Percentiles rank a stretch among this genome's conserved stretches.
Evolutionary conservation across 2,888 invertebrate species (phyloP).

Genomic region (Seira sanloemensis): DNA sequence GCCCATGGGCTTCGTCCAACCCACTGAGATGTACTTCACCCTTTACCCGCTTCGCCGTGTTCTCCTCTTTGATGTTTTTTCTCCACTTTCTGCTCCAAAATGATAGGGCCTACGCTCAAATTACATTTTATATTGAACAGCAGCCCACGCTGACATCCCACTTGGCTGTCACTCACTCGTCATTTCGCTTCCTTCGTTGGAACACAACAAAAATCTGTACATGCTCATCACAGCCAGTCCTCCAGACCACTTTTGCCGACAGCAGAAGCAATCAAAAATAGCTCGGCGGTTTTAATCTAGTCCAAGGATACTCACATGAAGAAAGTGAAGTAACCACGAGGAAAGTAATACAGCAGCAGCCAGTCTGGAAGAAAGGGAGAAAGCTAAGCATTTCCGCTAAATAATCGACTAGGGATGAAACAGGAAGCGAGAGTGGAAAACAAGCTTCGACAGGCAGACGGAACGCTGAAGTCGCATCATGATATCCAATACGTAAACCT

Average conservation of each 20-base stretch:
- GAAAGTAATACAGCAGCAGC: too few species aligned
- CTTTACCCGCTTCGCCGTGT: too few species aligned
- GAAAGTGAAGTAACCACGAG: too few species aligned
- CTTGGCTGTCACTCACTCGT: background rate
- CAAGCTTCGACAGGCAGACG: background rate
- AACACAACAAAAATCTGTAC: background rate
- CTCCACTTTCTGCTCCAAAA: too few species aligned
- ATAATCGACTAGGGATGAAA: background rate
- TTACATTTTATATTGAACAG: too few species aligned
- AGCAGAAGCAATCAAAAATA: background rate
- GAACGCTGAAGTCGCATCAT: slow-evolving; percentile 17
- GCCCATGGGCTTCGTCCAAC: background rate
- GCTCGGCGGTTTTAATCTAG: too few species aligned
- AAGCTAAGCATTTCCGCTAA: too few species aligned
- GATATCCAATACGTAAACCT: background rate
- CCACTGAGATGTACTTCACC: too few species aligned
- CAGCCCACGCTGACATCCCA: background rate
- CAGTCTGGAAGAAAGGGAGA: too few species aligned
- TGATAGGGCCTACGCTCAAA: too few species aligned
- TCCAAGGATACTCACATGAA: too few species aligned
- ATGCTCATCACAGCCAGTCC: background rate
- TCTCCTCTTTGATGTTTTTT: background rate
- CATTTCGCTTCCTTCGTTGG: background rate
- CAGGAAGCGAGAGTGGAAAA: background rate
- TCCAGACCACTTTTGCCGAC: too few species aligned